phyloP scores from a whole-genome alignment of 2,888 invertebrate genomes.

The Ligdia adustata region DNA sequence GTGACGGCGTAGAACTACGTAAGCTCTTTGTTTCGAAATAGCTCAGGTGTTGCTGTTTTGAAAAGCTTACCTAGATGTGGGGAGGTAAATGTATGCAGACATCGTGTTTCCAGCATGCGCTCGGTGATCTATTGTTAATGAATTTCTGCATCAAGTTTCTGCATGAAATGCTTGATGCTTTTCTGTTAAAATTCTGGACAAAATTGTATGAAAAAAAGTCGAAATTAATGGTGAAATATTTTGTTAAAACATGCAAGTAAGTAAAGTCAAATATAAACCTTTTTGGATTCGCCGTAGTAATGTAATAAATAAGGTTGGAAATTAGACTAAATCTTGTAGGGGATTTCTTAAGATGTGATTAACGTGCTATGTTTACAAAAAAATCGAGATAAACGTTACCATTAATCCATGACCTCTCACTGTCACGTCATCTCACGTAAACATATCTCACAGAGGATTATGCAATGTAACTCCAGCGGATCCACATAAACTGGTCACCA shows the following conservation, averaged over 20 bases:
- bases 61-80: conserved; percentile 11
- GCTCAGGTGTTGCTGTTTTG: conserved; percentile 33
- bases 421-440: conserved; percentile 5
- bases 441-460: conserved; percentile 21
- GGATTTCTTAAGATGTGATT: no score
- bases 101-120: conserved; percentile 4
- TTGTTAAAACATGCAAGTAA: no score
- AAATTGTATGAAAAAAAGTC: no score
- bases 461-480: conserved; percentile 21
- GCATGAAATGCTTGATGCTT: no score
- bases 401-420: conserved; percentile 3
- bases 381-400: not conserved
- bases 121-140: conserved; percentile 1
- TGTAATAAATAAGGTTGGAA: no score
- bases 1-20: conserved; percentile 26
- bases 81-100: conserved; percentile 4
- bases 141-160: not conserved
- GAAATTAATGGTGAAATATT: no score
- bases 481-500: conserved; percentile 35
- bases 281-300: no score
- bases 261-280: no score
- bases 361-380: not conserved
- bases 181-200: no score
- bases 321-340: no score
- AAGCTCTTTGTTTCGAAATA: conserved; percentile 40